These are phyloP conservation scores for Leguminivora glycinivorella DNA, from an alignment of 1,140 invertebrate species.

Conservation along the genomic window DNA sequence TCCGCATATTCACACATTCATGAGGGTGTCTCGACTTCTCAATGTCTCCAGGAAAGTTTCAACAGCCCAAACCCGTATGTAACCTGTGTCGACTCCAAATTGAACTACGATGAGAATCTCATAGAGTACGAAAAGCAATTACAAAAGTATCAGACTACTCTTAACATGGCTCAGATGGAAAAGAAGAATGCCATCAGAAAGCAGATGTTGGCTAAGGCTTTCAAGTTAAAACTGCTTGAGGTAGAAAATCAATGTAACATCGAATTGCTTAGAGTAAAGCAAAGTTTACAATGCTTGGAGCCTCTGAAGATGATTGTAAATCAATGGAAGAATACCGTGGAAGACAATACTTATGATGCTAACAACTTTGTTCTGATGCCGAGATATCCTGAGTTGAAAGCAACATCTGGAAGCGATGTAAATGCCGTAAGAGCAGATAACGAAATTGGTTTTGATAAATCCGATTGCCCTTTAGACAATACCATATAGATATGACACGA, in stretches of 20 bases:
- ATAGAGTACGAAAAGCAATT: constrained; percentile 73
- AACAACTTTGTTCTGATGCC: constrained; percentile 63
- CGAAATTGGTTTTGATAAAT: constrained; percentile 29
- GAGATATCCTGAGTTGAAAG: constrained; percentile 58
- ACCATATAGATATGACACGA: not conserved
- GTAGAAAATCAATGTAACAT: constrained; percentile 80
- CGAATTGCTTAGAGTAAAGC: constrained; percentile 76
- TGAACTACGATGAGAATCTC: constrained; percentile 65
- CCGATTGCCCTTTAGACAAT: not conserved
- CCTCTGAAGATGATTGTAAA: constrained; percentile 71
- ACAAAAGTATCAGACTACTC: constrained; percentile 66
- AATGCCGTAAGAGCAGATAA: constrained; percentile 36
- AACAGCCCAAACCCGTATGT: constrained; percentile 44
- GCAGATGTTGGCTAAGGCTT: constrained; percentile 75
- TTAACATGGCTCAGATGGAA: constrained; percentile 69
- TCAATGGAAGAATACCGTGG: constrained; percentile 58
- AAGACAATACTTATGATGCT: constrained; percentile 50
- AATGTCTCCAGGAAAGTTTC: not conserved
- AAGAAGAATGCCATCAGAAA: constrained; percentile 73
- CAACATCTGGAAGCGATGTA: constrained; percentile 46
- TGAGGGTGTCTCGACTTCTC: constrained; percentile 7
- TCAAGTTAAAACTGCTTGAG: constrained; percentile 74
- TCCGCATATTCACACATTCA: not conserved
- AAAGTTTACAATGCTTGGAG: constrained; percentile 76
- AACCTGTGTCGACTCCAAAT: constrained; percentile 52